Evolutionary conservation across 1,140 invertebrate species (phyloP).

Genomic region (Drosophila takahashii): DNA sequence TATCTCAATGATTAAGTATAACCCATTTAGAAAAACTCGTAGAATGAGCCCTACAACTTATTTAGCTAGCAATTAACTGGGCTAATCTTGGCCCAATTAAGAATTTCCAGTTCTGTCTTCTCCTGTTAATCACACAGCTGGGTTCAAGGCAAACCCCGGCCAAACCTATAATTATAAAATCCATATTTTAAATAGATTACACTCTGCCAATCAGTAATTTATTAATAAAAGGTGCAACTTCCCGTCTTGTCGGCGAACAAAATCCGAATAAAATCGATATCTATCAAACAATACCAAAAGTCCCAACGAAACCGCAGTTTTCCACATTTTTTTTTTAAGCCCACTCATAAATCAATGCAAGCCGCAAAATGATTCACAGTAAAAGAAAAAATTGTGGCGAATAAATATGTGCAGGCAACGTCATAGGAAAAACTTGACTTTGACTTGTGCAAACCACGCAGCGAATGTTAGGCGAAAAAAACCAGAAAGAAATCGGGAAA

Average conservation of each 20-base stretch:
- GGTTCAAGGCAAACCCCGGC: too few relatives aligned
- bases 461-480: slow-evolving; percentile 13
- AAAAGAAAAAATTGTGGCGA: slow-evolving; percentile 28
- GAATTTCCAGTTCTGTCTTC: background rate
- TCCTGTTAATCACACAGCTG: background rate
- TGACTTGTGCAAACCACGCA: slow-evolving; percentile 50
- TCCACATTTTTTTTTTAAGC: slow-evolving; percentile 7
- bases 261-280: background rate
- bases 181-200: background rate
- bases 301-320: slow-evolving; percentile 8
- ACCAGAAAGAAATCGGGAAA: slow-evolving; percentile 41
- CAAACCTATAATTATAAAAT: slow-evolving; percentile 10
- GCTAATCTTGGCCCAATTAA: background rate
- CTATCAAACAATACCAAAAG: background rate
- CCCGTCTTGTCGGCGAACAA: background rate
- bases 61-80: slow-evolving; percentile 2
- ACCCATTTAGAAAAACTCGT: background rate
- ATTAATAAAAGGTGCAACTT: background rate
- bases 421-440: slow-evolving; percentile 53
- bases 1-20: background rate
- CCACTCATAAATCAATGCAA: slow-evolving; percentile 2
- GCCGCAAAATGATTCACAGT: slow-evolving; percentile 28
- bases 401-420: background rate
- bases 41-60: background rate
- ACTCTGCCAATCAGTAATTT: slow-evolving; percentile 3